Evolutionary conservation across 53 echinoderm and acorn worm genomes (phyloP).

Genomic region (Antedon mediterranea): DNA sequence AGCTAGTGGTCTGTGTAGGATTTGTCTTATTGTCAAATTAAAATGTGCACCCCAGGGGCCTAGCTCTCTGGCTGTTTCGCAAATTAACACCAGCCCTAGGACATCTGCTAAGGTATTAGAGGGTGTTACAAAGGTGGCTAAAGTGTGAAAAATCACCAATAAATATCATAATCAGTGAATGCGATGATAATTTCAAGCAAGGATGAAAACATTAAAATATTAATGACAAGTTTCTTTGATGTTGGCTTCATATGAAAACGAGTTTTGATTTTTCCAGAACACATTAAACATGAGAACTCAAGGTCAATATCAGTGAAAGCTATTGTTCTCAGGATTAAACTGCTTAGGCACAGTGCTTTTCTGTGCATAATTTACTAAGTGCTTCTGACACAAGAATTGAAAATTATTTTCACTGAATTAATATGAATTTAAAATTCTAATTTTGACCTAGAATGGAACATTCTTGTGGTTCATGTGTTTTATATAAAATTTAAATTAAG

Average conservation of each 20-base stretch:
- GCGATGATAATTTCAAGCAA: neutral
- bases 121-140: neutral
- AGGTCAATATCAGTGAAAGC: neutral
- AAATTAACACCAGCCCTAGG: neutral
- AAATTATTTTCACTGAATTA: too few species aligned
- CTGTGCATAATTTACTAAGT: neutral
- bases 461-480: too few species aligned
- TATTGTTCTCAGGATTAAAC: neutral
- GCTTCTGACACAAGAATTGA: neutral
- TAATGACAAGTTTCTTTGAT: neutral
- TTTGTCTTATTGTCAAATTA: neutral
- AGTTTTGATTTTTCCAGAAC: neutral
- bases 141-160: neutral
- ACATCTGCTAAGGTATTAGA: neutral
- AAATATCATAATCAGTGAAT: neutral
- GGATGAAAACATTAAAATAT: neutral
- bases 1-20: neutral
- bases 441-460: too few species aligned
- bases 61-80: neutral
- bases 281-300: neutral
- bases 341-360: neutral
- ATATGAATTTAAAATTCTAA: too few species aligned
- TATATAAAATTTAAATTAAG: too few species aligned
- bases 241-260: neutral
- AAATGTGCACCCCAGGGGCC: neutral